These are phyloP conservation scores for Drosophila setifemur DNA, from an alignment of 1,140 invertebrate genomes.

Conservation along the genomic window DNA sequence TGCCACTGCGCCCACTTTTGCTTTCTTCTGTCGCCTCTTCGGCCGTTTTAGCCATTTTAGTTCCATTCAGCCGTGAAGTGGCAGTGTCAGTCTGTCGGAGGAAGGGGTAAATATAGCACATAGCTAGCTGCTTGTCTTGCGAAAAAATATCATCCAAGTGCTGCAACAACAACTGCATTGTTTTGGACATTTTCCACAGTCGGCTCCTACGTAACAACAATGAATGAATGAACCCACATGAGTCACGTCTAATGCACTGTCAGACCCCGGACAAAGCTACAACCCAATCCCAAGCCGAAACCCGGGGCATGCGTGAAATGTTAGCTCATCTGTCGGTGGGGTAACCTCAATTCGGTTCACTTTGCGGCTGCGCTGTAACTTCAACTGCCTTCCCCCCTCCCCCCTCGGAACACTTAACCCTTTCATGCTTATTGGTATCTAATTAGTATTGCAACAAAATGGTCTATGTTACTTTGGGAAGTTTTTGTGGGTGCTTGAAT, in stretches of 20 bases:
- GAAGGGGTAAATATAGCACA: not conserved
- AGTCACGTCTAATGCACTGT: conserved; percentile 54
- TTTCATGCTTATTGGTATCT: conserved; percentile 1
- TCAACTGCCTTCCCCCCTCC: not conserved
- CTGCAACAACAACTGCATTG: conserved; percentile 36
- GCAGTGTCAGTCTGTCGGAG: not conserved
- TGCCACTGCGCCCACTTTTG: conserved; percentile 54
- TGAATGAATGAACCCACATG: conserved; percentile 62
- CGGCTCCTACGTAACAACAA: conserved; percentile 29
- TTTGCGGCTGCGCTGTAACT: conserved; percentile 69
- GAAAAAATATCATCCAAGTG: conserved; percentile 22
- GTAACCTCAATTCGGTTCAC: conserved; percentile 74
- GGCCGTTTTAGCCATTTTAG: not conserved
- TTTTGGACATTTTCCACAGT: not conserved
- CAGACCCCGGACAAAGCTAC: conserved; percentile 7
- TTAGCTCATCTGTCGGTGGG: conserved; percentile 68
- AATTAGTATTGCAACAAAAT: too few species aligned
- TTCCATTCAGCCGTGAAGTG: conserved; percentile 29
- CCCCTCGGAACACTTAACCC: conserved; percentile 21
- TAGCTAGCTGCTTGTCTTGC: conserved; percentile 34
- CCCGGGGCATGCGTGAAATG: conserved; percentile 50
- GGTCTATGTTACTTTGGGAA: not conserved
- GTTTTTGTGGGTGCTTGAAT: not conserved
- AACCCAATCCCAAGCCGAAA: not conserved
- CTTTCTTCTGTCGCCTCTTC: conserved; percentile 57